Base-by-base conservation (phyloP, 2,113 vertebrate species). In the Sinocyclocheilus maitianheensis region DNA sequence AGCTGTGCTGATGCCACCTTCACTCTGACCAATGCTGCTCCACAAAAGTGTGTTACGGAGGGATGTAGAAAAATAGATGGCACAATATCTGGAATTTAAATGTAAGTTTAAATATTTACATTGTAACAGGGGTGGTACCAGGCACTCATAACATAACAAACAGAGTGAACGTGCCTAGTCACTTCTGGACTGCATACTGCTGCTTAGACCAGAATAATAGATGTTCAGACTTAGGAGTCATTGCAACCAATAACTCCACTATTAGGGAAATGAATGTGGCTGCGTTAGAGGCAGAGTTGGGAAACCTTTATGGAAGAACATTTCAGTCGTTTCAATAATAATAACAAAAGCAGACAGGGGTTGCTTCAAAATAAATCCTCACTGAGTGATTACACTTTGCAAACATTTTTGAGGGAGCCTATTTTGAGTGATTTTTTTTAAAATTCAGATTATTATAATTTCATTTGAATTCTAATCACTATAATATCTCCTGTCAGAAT, bases 71-170 rank as follows among this genome's bases (percentile, higher is more conserved):
- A 37, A 37, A 4, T 5, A 37, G 4, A 4, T 37, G 37, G 37
- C 37, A 37, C 3, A 37, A 37, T 5, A 37, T 37, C 37, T 37
- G 37, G 37, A 5, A 37, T 5, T 4, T 4, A 5, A 4, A 37
- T 37, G 37, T 37, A 5, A 37, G 3, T 37, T 37, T 5, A 37
- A 37, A 37, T 37, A 5, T 37, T 5, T 87, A 58, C 8, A 65
- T 87, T 5, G 85, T 87, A 0, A 87, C 85, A 18, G 85, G 85
- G n/a, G 81, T 84, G 2, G 53, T 79, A 9, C 81, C 86, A 20
- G 75, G 63, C 2, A 3, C 1, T 3, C 0, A 0, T 0, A 48
- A 0, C 0, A 0, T 79, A 0, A 58, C 83, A 0, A 46, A 60
- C 0, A 48, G n/a, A 60, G 86, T 87, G 8, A 7, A 16, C 2